Conservation (phyloP, 2,797 vertebrate genomes). For the Ficedula albicollis region DNA sequence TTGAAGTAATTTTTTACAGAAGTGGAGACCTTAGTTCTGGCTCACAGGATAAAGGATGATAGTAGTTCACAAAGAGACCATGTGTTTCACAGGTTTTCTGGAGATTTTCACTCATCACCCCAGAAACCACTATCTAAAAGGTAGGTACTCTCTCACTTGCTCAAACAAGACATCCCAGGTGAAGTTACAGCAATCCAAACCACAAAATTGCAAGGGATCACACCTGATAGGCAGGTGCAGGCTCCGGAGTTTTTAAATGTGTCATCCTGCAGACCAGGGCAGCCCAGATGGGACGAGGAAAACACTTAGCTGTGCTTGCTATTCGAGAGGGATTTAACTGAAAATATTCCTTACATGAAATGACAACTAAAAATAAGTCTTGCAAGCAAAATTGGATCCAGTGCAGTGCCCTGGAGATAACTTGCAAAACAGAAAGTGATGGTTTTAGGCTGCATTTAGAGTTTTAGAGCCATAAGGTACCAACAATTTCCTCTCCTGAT, state of each 20-base stretch:
- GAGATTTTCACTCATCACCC: neutral
- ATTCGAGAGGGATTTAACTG: neutral
- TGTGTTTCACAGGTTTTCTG: neutral
- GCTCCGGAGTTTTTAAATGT: neutral
- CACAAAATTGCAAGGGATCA: neutral
- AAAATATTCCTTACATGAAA: neutral
- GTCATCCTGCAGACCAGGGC: neutral
- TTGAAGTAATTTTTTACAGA: neutral
- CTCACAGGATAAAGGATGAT: neutral
- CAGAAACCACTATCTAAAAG: neutral
- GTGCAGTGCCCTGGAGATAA: neutral
- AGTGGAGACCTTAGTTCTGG: neutral
- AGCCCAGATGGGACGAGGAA: neutral
- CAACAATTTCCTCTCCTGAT: neutral
- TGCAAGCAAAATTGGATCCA: neutral
- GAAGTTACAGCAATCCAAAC: neutral
- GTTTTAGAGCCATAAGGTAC: neutral
- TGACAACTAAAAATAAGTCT: neutral
- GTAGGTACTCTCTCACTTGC: neutral
- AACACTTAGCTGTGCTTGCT: neutral
- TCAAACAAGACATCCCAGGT: accelerated
- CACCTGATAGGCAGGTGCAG: neutral
- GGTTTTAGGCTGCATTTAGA: neutral
- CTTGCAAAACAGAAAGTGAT: neutral
- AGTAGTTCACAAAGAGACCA: neutral